Percentiles rank a stretch among this genome's conserved stretches.
Evolutionary conservation across 1,140 invertebrate genomes (phyloP).

Genomic region (Drosophila aff.): DNA sequence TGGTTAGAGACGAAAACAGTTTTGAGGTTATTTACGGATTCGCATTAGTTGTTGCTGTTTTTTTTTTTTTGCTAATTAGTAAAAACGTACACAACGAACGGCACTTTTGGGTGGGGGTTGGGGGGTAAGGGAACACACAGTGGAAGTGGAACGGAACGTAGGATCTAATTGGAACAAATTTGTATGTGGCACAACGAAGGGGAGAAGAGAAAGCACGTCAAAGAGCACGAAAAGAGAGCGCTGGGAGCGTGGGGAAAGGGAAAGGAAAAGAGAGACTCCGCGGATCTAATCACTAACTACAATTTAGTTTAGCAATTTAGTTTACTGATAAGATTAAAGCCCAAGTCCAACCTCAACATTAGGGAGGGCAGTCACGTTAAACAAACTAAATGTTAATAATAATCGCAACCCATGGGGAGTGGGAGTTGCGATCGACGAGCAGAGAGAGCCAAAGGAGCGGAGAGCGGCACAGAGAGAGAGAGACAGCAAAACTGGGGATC

Average conservation of each 20-base stretch:
- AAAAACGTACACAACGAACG: conserved; percentile 36
- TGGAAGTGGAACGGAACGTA: neutral
- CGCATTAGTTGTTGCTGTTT: conserved; percentile 27
- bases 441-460: conserved; percentile 5
- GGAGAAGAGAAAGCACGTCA: conserved; percentile 21
- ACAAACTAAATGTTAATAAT: conserved; percentile 27
- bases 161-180: conserved; percentile 19
- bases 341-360: conserved; percentile 49
- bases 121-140: conserved; percentile 1
- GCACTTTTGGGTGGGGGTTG: neutral
- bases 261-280: neutral
- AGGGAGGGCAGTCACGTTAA: conserved; percentile 11
- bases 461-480: neutral
- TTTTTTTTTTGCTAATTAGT: conserved; percentile 21
- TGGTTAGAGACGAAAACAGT: conserved; percentile 70
- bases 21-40: conserved; percentile 47
- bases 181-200: conserved; percentile 25
- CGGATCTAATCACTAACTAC: conserved; percentile 42
- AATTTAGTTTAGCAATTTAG: conserved; percentile 11
- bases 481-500: conserved; percentile 12
- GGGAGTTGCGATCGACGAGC: neutral
- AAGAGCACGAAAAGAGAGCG: neutral
- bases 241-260: neutral
- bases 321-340: conserved; percentile 40
- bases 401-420: neutral